Evolutionary conservation across 2,113 vertebrate genomes (phyloP), one percentile per base, ranked within the genome.

Genomic region (Amia ocellicauda): DNA sequence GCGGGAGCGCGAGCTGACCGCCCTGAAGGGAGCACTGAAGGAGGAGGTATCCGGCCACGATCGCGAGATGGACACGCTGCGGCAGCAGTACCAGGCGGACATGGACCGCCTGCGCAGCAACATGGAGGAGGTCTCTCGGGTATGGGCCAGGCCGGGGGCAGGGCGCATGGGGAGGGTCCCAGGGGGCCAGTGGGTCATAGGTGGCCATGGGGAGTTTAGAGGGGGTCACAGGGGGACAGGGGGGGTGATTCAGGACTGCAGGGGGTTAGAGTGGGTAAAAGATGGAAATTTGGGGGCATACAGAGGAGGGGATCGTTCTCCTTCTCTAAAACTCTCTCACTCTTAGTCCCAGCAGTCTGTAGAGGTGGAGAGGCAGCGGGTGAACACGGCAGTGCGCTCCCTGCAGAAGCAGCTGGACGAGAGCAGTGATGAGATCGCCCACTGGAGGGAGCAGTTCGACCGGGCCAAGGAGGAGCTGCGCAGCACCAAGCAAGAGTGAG

Each of bases 391-490:
- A 0, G 80, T 98, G 29, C 88, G 92, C 23, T 85, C 83, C 16
- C 80, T 98, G 5, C 94, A 95, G 82, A 84, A 84, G 69, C 93
- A 98, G 84, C 72, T 98, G 69, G 92, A 94, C 50, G 95, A 96
- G 71, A 93, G 90, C 50, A 73, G 85, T 0, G 96, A 98, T 55
- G 95, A 98, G 77, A 90, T 86, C 0, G 75, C 74, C 58, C 96
- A 98, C 74, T 98, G 95, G 96, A 91, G 92, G 83, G 91, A 79
- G 80, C 91, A 96, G 92, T 96, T 94, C 69, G 94, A 98, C 76
- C 72, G 83, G 66, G 87, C 89, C 72, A 93, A 92, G 60, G 93
- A 97, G 0, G 94, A 98, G 57, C 89, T 96, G 5, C 86, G 91
- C 42, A 78, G 42, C 62, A 69, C 89, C 52, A 96, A 94, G 76